Evolutionary conservation across 2,113 vertebrate species (phyloP), one percentile per base, ranked within the genome.

Genomic region (Alces alces): DNA sequence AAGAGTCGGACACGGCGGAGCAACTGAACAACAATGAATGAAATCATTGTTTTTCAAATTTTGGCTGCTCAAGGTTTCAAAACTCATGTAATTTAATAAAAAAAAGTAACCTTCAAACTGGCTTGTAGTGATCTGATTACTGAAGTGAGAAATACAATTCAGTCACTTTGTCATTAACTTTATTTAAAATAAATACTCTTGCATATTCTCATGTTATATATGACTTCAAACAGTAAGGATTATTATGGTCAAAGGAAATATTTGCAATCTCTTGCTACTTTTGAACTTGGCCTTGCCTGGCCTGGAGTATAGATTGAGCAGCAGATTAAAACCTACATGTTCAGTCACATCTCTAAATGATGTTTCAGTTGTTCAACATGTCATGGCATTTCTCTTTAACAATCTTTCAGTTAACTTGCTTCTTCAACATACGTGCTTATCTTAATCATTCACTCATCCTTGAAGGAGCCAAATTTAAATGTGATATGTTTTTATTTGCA

Each of bases 401-500:
- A 27, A 2, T 91, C 39, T 86, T 97, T 95, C 93, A 57, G 95
- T 93, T 45, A 91, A 83, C 57, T 98, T 52, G 60, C 80, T 95
- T 96, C 92, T 30, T 70, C 78, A 87, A 76, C 94, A 70, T 79
- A 52, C 10, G 5, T 87, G 36, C 92, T 98, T 91, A 76, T 98
- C 94, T 76, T 14, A 97, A 94, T 60, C 89, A 90, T 43, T 85
- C 79, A 86, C 78, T 95, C 93, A 95, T 98, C 97, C 97, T 91
- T 84, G 52, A 97, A 95, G 66, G 61, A 58, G 16, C 89, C 96
- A 90, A 23, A 89, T 98, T 97, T 98, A 97, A 98, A 97, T 96
- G 97, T 82, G 86, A 43, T 60, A 85, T 96, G 83, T 97, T 98
- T 98, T 98, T 97, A 98, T 96, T 98, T 95, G 54, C 84, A 97